phyloP scores from a whole-genome alignment of 1,140 invertebrate genomes.

The Onthophagus taurus region DNA sequence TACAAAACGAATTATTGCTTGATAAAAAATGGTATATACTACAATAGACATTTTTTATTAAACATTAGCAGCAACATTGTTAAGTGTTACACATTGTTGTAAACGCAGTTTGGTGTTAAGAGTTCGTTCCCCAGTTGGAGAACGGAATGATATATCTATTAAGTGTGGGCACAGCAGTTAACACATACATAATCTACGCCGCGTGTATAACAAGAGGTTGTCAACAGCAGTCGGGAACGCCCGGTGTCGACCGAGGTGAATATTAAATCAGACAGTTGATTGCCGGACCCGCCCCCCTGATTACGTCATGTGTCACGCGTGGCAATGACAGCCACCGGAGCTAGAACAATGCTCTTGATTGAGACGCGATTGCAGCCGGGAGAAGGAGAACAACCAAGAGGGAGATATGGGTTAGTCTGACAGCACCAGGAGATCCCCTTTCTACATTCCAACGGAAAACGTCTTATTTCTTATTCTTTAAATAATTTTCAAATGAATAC shows the following conservation, averaged over 20 bases:
- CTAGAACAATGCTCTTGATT: slow-evolving; percentile 34
- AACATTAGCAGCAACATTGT: too few species aligned
- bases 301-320: slow-evolving; percentile 35
- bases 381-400: too few species aligned
- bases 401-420: slow-evolving; percentile 19
- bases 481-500: too few species aligned
- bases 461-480: too few species aligned
- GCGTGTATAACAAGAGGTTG: slow-evolving; percentile 29
- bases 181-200: slow-evolving; percentile 27
- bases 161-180: slow-evolving; percentile 21
- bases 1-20: too few species aligned
- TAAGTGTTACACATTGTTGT: too few species aligned
- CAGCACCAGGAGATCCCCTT: too few species aligned
- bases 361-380: slow-evolving; percentile 25
- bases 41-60: too few species aligned
- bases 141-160: slow-evolving; percentile 20
- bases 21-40: too few species aligned
- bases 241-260: slow-evolving; percentile 30
- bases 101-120: too few species aligned
- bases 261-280: slow-evolving; percentile 37
- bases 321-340: slow-evolving; percentile 27
- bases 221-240: slow-evolving; percentile 30
- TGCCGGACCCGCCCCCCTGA: slow-evolving; percentile 33
- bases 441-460: too few species aligned
- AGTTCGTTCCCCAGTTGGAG: too few species aligned